phyloP scores from a whole-genome alignment of 2,888 invertebrate species.

The Perithous albicinctus region DNA sequence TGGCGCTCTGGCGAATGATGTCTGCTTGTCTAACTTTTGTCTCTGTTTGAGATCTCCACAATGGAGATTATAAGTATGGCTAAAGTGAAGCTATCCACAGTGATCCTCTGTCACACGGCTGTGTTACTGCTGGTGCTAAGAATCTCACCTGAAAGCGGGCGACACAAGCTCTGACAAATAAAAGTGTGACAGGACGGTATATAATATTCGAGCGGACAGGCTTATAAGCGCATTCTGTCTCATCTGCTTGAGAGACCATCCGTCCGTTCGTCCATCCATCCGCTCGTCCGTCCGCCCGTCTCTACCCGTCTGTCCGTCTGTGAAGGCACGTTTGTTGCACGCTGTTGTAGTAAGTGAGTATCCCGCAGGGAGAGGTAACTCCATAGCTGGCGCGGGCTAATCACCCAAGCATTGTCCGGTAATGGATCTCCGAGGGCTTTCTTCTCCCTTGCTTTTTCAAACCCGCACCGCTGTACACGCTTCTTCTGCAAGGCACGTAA shows the following conservation, averaged over 20 bases:
- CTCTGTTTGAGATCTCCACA: constrained; percentile 4
- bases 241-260: neutral
- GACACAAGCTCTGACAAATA: constrained; percentile 75
- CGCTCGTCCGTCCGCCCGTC: neutral
- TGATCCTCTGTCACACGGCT: constrained; percentile 40
- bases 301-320: neutral
- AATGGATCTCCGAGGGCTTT: constrained; percentile 77
- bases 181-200: constrained; percentile 75
- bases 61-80: neutral
- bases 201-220: constrained; percentile 75
- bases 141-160: constrained; percentile 75
- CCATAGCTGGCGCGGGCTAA: constrained; percentile 79
- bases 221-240: constrained; percentile 47
- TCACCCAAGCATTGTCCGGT: constrained; percentile 79
- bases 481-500: constrained; percentile 51
- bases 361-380: constrained; percentile 77
- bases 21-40: constrained; percentile 19
- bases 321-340: constrained; percentile 28
- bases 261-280: neutral
- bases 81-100: neutral
- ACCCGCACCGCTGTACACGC: constrained; percentile 27
- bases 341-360: constrained; percentile 67
- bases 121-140: constrained; percentile 48
- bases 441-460: constrained; percentile 52
- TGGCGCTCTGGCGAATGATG: constrained; percentile 45